Evolutionary conservation across 2,888 invertebrate genomes (phyloP), one percentile per base, ranked within the genome.

Genomic region (Euclidia mi): DNA sequence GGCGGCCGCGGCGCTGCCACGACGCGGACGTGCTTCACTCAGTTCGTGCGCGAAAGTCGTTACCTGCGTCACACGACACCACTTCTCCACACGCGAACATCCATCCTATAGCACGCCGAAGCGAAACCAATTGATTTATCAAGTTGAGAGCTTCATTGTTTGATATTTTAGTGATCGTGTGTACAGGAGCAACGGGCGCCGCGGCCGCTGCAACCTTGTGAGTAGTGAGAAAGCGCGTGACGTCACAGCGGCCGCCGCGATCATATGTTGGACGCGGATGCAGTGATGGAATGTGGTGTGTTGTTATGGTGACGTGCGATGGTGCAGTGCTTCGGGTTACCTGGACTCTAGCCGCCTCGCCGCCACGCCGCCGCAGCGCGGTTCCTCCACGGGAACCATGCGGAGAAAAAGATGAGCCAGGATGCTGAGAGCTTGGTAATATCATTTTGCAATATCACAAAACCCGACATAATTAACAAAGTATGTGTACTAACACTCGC

Each of bases 361-460:
- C 88, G 85, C 78, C 81, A 85, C 84, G 83, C 88, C 88, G 85
- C 81, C 86, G 72, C 78, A 87, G 90, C 89, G 92, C 91, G 87
- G 88, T 81, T 88, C 83, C 80, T 85, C 81, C 69, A 79, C 87
- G 87, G 81, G 89, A 92, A 95, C 94, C 95, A 96, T 96, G 96
- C 92, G 95, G 93, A 95, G 95, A 94, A 96, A 96, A 96, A 95
- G 95, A 96, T 96, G 96, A 96, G 95, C 95, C 92, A 95, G 89
- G 96, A 96, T 96, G 96, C 95, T 83, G 96, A 96, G 95, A 96
- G 96, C 95, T 96, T 96, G 96, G 96, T 96, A 94, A 94, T 94
- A 92, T 94, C 88, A 92, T 76, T 92, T 89, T 84, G 79, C 82
- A 81, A 79, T 82, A 58, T 52, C 65, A 70, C 65, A 50, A 41